Percentiles rank a stretch among this genome's conserved stretches.
These are phyloP conservation scores for Paramormyrops kingsleyae DNA, from an alignment of 2,113 vertebrate genomes.

Conservation along the genomic window DNA sequence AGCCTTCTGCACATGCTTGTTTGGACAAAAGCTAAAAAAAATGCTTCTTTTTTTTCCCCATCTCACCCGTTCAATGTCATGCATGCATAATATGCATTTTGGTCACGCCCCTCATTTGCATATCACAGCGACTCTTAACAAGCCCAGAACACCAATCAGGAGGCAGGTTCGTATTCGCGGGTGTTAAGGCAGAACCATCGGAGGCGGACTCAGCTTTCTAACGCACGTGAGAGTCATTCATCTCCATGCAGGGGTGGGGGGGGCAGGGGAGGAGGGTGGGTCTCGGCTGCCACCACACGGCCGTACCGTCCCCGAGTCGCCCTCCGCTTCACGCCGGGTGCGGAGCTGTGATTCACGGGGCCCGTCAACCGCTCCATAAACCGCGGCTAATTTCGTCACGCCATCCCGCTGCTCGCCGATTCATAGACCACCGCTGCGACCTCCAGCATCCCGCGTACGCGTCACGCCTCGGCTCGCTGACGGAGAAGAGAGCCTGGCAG, in stretches of 20 bases:
- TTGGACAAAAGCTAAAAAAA: background rate
- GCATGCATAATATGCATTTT: background rate
- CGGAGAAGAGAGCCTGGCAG: constrained; percentile 34
- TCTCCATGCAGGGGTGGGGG: background rate
- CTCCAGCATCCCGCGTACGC: background rate
- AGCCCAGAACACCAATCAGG: background rate
- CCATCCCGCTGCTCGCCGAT: constrained; percentile 55
- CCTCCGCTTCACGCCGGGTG: background rate
- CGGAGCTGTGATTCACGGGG: constrained; percentile 40
- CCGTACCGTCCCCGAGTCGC: background rate
- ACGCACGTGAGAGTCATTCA: background rate
- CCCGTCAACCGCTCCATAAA: constrained; percentile 34
- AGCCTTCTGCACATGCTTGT: background rate
- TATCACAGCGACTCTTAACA: background rate
- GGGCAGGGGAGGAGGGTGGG: background rate
- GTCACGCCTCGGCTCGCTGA: constrained; percentile 17
- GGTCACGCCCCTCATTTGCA: background rate
- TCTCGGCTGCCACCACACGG: background rate
- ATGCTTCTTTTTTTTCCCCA: background rate
- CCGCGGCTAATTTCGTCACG: constrained; percentile 50
- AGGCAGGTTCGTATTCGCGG: background rate
- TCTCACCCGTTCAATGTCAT: background rate
- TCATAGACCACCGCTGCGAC: constrained; percentile 41
- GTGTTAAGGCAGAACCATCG: background rate
- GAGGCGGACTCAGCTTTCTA: background rate